Conservation (phyloP, 2,888 invertebrate genomes). For the Stenurella melanura region DNA sequence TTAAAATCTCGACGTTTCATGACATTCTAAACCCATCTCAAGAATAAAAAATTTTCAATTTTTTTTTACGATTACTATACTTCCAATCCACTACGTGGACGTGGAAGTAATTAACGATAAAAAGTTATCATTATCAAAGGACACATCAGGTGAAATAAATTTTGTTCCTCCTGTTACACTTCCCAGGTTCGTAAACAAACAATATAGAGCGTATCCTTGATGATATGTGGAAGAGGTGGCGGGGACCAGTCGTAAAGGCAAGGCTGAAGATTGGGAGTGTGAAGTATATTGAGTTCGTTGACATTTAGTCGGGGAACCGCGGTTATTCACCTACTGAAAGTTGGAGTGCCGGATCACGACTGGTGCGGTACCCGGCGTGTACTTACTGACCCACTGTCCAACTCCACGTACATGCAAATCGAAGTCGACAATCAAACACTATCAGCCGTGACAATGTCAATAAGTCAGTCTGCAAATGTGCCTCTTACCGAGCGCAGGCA, state of each 20-base stretch:
- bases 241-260: conserved; percentile 36
- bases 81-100: no score
- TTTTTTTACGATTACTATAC: no score
- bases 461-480: conserved; percentile 25
- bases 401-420: conserved; percentile 45
- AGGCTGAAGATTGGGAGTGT: conserved; percentile 47
- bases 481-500: conserved; percentile 2
- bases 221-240: conserved; percentile 11
- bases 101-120: no score
- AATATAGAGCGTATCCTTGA: conserved; percentile 21
- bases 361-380: conserved; percentile 56
- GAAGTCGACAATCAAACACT: conserved; percentile 6
- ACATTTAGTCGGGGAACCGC: conserved; percentile 66
- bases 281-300: conserved; percentile 43
- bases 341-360: conserved; percentile 59
- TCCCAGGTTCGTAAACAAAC: conserved; percentile 3
- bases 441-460: conserved; percentile 23
- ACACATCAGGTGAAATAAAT: no score
- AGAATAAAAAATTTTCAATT: no score
- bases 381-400: conserved; percentile 61
- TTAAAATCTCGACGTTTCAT: no score
- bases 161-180: background rate
- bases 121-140: no score
- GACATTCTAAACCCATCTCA: no score
- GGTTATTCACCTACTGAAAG: conserved; percentile 72